These are phyloP conservation scores for Novumbra hubbsi DNA, from an alignment of 2,797 vertebrate genomes.

Conservation along the genomic window DNA sequence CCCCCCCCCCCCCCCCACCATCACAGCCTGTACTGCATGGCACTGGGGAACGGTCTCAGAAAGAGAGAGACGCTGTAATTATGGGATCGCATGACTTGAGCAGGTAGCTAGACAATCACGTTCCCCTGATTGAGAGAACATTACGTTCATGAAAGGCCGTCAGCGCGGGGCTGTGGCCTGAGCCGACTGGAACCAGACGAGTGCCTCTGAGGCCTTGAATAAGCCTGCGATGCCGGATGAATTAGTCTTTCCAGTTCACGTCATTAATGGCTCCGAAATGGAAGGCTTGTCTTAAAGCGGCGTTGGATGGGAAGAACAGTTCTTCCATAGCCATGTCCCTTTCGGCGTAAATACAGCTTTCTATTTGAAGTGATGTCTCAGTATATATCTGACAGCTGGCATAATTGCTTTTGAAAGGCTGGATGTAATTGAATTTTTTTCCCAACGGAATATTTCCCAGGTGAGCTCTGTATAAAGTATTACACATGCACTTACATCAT, in stretches of 20 bases:
- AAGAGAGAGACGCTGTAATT: constrained; percentile 75
- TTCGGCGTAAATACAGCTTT: constrained; percentile 30
- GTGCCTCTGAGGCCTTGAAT: constrained; percentile 60
- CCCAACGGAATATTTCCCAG: constrained; percentile 31
- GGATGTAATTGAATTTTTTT: constrained; percentile 62
- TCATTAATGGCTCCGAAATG: no score
- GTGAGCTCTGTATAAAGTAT: constrained; percentile 49
- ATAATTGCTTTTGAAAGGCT: constrained; percentile 29
- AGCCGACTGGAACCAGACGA: constrained; percentile 21
- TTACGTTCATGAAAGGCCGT: constrained; percentile 62
- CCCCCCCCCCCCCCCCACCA: not conserved
- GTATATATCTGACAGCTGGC: constrained; percentile 8
- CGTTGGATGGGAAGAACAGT: not conserved
- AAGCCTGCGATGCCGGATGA: constrained; percentile 58
- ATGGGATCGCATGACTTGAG: constrained; percentile 63
- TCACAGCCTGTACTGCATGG: constrained; percentile 32
- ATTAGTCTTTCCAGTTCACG: constrained; percentile 57
- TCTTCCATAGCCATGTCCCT: constrained; percentile 47
- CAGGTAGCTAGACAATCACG: constrained; percentile 71
- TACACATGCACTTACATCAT: not conserved
- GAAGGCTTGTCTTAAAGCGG: no score
- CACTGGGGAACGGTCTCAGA: constrained; percentile 54
- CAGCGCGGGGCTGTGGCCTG: constrained; percentile 39
- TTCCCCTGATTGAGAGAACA: constrained; percentile 72
- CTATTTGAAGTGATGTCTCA: constrained; percentile 26